phyloP scores from a whole-genome alignment of 2,797 vertebrate species.

The Triplophysa yarkandensis region DNA sequence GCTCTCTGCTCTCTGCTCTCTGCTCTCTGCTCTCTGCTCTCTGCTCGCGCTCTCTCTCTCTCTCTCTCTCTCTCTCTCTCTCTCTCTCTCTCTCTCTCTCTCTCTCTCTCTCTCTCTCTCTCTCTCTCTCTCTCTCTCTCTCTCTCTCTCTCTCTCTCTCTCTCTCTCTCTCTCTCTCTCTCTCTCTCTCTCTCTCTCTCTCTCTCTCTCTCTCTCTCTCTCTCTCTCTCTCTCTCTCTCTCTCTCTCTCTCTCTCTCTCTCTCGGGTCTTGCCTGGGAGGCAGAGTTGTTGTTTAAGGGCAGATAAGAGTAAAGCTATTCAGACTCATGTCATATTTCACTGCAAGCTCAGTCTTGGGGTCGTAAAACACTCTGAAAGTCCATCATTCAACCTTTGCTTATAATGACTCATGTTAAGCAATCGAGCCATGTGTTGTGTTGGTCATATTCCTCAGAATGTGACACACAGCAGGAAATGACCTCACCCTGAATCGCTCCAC shows the following conservation, averaged over 20 bases:
- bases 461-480: conserved; percentile 46
- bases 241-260: conserved; percentile 2
- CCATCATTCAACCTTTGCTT: conserved; percentile 1
- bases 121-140: no score
- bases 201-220: no score
- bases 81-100: conserved; percentile 2
- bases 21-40: no score
- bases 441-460: not conserved
- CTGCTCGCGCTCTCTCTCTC: not conserved
- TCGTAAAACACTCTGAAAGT: conserved; percentile 13
- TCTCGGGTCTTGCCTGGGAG: conserved; percentile 9
- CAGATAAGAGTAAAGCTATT: conserved; percentile 27
- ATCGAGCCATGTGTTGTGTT: not conserved
- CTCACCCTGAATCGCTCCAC: conserved; percentile 20
- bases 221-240: no score
- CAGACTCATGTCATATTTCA: not conserved
- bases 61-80: not conserved
- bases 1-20: no score
- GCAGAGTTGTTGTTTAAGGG: conserved; percentile 36
- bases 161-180: not conserved
- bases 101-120: not conserved
- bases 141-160: no score
- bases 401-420: not conserved
- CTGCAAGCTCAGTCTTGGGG: not conserved
- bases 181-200: not conserved